Evolutionary conservation across 2,797 vertebrate genomes (phyloP), one percentile per base, ranked within the genome.

Genomic region (Falco concolor): DNA sequence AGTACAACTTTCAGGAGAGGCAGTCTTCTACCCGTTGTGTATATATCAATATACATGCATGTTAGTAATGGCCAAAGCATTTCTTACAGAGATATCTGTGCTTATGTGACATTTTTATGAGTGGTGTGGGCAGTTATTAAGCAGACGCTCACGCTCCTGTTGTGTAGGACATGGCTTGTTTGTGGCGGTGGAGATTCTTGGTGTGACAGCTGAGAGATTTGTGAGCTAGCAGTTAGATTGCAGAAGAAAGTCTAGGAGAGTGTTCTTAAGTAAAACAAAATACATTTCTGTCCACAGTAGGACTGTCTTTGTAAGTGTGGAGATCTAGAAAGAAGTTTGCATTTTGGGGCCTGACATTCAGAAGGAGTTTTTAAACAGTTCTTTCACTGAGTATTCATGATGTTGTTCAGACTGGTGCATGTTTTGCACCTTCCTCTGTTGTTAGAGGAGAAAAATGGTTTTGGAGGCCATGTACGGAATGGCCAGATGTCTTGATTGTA

Each of bases 41-140:
- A 0, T 60, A 0, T 49, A 1, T 57, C 25, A 3, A 23, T 5
- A 1, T 30, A 24, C 3, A 0, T 2, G 13, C n/a, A 3, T 28
- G 2, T 42, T 23, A 20, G 34, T 27, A 19, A 8, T 14, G 50
- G 18, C 14, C 32, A 38, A 18, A 64, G 34, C 19, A 1, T 65
- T 77, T 52, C 22, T 63, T 23, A 44, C 1, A 20, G 74, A 44
- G 24, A 14, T 59, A 34, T 49, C 49, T 60, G 0, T 60, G 50
- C 2, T 44, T 78, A 20, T 28, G 36, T 76, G 87, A 40, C 52
- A 0, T 52, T 90, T 60, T 70, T 67, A 30, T 15, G 78, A 38
- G 27, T 3, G 5, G 2, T 32, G 42, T 22, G 47, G 36, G 30
- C 70, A 24, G 5, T 57, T 61, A 10, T 49, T 25, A 8, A 49